These are phyloP conservation scores for Trileptium ribeirensis DNA, from an alignment of 2,888 invertebrate genomes.

Conservation along the genomic window DNA sequence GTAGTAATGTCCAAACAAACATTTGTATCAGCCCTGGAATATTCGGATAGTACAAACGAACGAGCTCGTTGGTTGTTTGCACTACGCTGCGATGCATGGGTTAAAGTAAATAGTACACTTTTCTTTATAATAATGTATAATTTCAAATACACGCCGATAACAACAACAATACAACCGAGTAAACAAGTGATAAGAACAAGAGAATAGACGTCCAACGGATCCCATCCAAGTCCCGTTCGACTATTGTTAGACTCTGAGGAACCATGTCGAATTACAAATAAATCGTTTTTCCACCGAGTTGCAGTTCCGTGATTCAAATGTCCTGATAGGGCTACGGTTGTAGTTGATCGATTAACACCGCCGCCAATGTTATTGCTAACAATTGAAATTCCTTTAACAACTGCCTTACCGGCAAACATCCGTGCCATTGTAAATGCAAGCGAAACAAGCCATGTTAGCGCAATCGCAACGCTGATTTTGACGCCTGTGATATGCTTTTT, in stretches of 20 bases:
- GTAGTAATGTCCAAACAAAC: too few species aligned
- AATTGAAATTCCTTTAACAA: background rate
- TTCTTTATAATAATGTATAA: slow-evolving; percentile 17
- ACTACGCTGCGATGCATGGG: background rate
- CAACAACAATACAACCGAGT: slow-evolving; percentile 18
- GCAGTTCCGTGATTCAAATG: background rate
- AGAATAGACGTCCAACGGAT: slow-evolving; percentile 9
- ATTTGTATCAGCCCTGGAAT: too few species aligned
- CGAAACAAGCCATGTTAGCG: slow-evolving; percentile 20
- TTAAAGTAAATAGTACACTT: background rate
- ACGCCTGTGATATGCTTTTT: slow-evolving; percentile 2
- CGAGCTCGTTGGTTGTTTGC: too few species aligned
- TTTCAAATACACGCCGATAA: slow-evolving; percentile 11
- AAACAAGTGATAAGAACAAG: slow-evolving; percentile 18
- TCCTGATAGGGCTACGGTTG: background rate
- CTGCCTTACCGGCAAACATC: background rate
- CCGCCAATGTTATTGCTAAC: background rate
- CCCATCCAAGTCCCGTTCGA: too few species aligned
- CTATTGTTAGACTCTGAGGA: background rate
- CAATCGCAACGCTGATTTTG: slow-evolving; percentile 11
- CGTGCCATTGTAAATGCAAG: slow-evolving; percentile 13
- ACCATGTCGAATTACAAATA: background rate
- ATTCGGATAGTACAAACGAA: too few species aligned
- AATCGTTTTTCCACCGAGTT: background rate
- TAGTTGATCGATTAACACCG: background rate